Conservation (phyloP, 1,140 invertebrate genomes). For the Chelonus insularis region DNA sequence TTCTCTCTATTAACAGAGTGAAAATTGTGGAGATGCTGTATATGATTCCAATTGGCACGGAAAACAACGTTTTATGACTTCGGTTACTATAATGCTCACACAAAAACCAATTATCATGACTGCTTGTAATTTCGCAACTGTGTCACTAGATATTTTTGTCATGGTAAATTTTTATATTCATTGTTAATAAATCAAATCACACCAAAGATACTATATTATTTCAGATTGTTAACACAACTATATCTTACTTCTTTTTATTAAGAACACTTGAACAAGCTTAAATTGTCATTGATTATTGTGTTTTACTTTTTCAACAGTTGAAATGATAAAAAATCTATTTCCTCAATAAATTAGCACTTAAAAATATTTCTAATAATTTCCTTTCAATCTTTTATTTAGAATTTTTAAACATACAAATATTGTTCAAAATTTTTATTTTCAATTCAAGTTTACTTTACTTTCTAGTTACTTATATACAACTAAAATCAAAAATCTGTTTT, state of each 20-base stretch:
- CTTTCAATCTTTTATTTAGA: too few species aligned
- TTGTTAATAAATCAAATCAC: not conserved
- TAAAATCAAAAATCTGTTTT: too few species aligned
- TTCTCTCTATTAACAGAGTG: constrained; percentile 18
- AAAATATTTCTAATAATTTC: too few species aligned
- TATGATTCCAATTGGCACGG: constrained; percentile 29
- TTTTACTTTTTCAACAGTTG: too few species aligned
- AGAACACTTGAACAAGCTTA: not conserved
- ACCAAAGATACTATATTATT: not conserved
- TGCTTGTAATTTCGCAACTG: constrained; percentile 30
- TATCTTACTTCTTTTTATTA: constrained; percentile 26
- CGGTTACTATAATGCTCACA: constrained; percentile 32
- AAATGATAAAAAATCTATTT: too few species aligned
- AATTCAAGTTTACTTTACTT: too few species aligned
- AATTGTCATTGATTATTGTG: not conserved
- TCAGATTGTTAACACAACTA: constrained; percentile 22
- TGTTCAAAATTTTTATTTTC: too few species aligned
- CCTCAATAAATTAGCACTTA: too few species aligned
- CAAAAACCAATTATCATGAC: constrained; percentile 34
- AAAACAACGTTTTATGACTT: constrained; percentile 19
- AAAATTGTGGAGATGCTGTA: constrained; percentile 15
- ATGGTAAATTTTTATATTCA: constrained; percentile 28
- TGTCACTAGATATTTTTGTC: constrained; percentile 36
- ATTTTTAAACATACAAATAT: too few species aligned
- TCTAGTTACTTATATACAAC: too few species aligned